phyloP scores from a whole-genome alignment of 2,888 invertebrate species.

The Campopleginae sp. region DNA sequence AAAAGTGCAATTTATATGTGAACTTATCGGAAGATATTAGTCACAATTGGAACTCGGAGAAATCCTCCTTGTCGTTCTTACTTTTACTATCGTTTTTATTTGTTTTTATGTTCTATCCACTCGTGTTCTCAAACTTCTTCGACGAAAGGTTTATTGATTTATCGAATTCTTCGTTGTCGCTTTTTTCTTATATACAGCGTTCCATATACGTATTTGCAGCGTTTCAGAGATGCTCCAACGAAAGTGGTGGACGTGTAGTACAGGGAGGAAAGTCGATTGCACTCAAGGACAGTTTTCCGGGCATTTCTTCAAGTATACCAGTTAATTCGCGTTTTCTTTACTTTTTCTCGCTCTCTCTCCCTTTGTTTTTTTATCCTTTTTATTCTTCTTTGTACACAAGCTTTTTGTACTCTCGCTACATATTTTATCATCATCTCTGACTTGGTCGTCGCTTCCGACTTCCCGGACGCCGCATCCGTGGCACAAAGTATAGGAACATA shows the following conservation, averaged over 20 bases:
- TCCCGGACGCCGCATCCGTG: not conserved
- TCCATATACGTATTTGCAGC: not conserved
- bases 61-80: not conserved
- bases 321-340: not conserved
- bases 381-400: conserved; percentile 9
- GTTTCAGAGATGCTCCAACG: not conserved
- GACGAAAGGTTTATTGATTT: conserved; percentile 39
- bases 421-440: conserved; percentile 23
- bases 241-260: conserved; percentile 6
- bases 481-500: not conserved
- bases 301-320: conserved; percentile 28
- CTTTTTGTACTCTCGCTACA: conserved; percentile 1
- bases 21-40: not conserved
- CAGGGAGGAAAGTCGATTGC: conserved; percentile 14
- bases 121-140: conserved; percentile 15
- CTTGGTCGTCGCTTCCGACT: not conserved
- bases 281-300: conserved; percentile 31
- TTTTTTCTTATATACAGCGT: conserved; percentile 5
- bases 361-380: not conserved
- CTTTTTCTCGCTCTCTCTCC: conserved; percentile 12
- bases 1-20: not conserved
- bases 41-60: not conserved
- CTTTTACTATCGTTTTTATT: not conserved
- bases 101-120: not conserved
- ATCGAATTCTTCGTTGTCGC: conserved; percentile 8